Evolutionary conservation across 2,113 vertebrate species (phyloP).

Genomic region (Nerophis ophidion): DNA sequence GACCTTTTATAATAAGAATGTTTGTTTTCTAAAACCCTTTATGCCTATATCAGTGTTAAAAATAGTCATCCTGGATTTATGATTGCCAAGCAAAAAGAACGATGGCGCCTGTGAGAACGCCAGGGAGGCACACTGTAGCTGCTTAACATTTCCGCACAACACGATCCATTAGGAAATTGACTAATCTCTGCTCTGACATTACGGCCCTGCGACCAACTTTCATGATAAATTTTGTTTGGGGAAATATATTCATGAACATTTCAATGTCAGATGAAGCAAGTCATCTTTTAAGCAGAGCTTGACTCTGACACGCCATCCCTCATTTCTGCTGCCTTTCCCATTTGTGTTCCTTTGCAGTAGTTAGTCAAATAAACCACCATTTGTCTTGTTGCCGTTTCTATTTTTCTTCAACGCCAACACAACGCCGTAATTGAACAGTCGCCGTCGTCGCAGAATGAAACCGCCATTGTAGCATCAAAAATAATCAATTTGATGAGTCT

Average conservation of each 20-base stretch:
- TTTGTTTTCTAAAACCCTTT: too few species aligned
- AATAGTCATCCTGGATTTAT: neutral
- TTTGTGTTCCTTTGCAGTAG: conserved; percentile 48
- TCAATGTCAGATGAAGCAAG: conserved; percentile 74
- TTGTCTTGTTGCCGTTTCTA: conserved; percentile 55
- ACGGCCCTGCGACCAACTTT: conserved; percentile 59
- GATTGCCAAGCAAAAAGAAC: conserved; percentile 10
- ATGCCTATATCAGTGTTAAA: too few species aligned
- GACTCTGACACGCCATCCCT: conserved; percentile 70
- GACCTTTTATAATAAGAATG: too few species aligned
- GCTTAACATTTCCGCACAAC: conserved; percentile 38
- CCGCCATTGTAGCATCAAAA: conserved; percentile 74
- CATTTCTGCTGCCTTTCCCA: conserved; percentile 39
- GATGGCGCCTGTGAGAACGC: conserved; percentile 6
- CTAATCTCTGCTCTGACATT: conserved; percentile 70
- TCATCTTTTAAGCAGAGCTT: conserved; percentile 73
- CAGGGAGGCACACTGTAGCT: conserved; percentile 22
- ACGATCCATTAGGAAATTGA: conserved; percentile 66
- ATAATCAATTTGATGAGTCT: conserved; percentile 78
- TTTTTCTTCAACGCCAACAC: conserved; percentile 12
- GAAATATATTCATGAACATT: conserved; percentile 80
- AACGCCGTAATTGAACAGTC: conserved; percentile 67
- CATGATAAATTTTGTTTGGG: conserved; percentile 71
- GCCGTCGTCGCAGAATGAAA: conserved; percentile 67
- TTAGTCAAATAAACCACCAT: conserved; percentile 73